A percentile compares a stretch with the other conserved stretches of the same genome.
These are phyloP conservation scores for Dasypolia templi DNA, from an alignment of 2,888 invertebrate genomes.

Conservation along the genomic window DNA sequence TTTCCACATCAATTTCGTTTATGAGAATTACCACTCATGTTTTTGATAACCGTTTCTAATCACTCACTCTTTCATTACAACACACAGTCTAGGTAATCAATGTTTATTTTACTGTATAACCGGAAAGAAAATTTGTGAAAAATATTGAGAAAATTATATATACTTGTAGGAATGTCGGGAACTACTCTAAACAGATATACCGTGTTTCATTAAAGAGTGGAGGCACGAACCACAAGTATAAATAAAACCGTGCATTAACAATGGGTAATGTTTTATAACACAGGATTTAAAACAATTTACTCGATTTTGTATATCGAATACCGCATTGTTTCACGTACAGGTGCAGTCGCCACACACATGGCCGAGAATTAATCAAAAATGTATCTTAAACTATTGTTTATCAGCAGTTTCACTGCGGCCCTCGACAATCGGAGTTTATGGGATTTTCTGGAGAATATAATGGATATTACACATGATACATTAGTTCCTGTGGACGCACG, in stretches of 20 bases:
- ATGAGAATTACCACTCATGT: conserved; percentile 12
- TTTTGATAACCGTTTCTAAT: conserved; percentile 37
- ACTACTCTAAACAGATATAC: neutral
- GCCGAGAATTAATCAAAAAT: conserved; percentile 43
- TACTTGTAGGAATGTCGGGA: neutral
- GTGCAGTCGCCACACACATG: neutral
- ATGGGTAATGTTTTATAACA: too few species aligned
- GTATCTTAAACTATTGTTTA: conserved; percentile 43
- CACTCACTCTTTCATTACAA: conserved; percentile 11
- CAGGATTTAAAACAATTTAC: conserved; percentile 43
- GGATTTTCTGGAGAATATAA: conserved; percentile 49
- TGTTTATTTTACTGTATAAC: conserved; percentile 15
- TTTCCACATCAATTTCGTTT: conserved; percentile 7
- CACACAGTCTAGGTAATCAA: conserved; percentile 21
- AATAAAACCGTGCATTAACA: conserved; percentile 45
- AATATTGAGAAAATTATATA: neutral
- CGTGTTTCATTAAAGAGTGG: conserved; percentile 8
- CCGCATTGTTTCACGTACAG: conserved; percentile 31
- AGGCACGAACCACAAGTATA: conserved; percentile 28
- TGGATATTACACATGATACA: conserved; percentile 18
- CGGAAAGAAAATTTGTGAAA: neutral
- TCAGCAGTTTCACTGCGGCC: conserved; percentile 45
- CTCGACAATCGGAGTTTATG: conserved; percentile 42
- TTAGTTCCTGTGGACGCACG: conserved; percentile 71
- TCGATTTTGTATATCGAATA: conserved; percentile 39